phyloP scores from a whole-genome alignment of 2,888 invertebrate genomes.

The Tryphoninae sp. region DNA sequence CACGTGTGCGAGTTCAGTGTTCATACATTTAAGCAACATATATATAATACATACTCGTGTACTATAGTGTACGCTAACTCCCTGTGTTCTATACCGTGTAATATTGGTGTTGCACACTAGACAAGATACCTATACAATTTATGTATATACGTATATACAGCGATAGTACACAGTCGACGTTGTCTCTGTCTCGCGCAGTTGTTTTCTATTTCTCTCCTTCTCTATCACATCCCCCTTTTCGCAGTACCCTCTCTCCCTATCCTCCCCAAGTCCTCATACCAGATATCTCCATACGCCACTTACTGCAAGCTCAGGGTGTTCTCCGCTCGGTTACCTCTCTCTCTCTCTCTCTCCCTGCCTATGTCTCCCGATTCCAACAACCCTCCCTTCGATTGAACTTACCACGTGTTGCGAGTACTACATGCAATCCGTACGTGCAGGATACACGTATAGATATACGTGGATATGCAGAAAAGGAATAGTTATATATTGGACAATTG shows the following conservation, averaged over 20 bases:
- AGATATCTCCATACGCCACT: conserved; percentile 79
- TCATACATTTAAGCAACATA: not conserved
- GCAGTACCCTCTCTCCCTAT: conserved; percentile 69
- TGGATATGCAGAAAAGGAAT: not conserved
- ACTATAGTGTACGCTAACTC: conserved; percentile 3
- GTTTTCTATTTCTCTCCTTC: conserved; percentile 49
- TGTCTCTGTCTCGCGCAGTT: conserved; percentile 29
- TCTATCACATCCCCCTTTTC: conserved; percentile 37
- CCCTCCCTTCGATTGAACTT: conserved; percentile 49
- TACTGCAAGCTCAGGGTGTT: conserved; percentile 76
- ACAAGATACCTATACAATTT: too few relatives aligned
- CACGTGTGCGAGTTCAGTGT: too few relatives aligned
- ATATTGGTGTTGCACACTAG: conserved; percentile 8
- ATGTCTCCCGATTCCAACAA: conserved; percentile 54
- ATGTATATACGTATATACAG: not conserved
- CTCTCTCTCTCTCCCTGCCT: conserved; percentile 40
- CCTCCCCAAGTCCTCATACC: conserved; percentile 71
- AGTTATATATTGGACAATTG: conserved; percentile 10
- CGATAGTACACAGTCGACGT: conserved; percentile 13
- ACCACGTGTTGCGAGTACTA: conserved; percentile 41
- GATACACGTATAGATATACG: conserved; percentile 7
- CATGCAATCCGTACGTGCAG: conserved; percentile 4
- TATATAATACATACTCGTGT: not conserved
- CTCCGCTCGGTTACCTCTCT: conserved; percentile 71
- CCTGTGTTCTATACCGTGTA: conserved; percentile 4